These are phyloP conservation scores for Solea senegalensis DNA, from an alignment of 2,113 vertebrate species.

Conservation along the genomic window DNA sequence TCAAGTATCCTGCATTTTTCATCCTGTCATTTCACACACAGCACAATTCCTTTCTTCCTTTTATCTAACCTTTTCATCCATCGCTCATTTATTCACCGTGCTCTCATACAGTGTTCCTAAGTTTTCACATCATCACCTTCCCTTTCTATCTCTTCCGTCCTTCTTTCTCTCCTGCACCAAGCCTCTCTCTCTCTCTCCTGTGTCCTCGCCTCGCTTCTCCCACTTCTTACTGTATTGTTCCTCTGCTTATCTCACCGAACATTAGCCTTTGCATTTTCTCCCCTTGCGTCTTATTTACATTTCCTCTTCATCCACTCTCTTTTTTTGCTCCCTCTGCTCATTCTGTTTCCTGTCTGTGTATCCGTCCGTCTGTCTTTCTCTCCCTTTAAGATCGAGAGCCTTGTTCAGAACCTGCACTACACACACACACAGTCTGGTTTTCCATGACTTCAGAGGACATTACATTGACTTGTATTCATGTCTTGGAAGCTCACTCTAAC, in stretches of 20 bases:
- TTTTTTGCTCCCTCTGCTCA: neutral
- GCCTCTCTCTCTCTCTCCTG: neutral
- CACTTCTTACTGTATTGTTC: neutral
- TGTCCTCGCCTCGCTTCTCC: neutral
- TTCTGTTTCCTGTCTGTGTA: neutral
- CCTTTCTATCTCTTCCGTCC: neutral
- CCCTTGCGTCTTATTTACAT: neutral
- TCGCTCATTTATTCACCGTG: too few species aligned
- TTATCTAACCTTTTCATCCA: too few species aligned
- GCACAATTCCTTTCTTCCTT: too few species aligned
- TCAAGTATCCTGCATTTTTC: neutral
- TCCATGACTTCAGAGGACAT: too few species aligned
- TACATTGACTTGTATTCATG: too few species aligned
- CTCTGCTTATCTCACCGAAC: neutral
- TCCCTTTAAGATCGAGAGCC: slow-evolving; percentile 7
- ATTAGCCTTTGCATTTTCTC: neutral
- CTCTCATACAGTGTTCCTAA: too few species aligned
- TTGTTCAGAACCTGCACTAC: slow-evolving; percentile 61
- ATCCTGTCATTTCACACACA: neutral
- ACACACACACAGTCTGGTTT: slow-evolving; percentile 52
- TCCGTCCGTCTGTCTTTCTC: neutral
- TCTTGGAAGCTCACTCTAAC: too few species aligned
- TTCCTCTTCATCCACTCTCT: neutral
- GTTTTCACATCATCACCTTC: neutral
- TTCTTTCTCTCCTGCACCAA: too few species aligned